A percentile compares a stretch with the other conserved stretches of the same genome.
These are phyloP conservation scores for Catharus fuscescens DNA, from an alignment of 2,113 vertebrate species.

Conservation along the genomic window DNA sequence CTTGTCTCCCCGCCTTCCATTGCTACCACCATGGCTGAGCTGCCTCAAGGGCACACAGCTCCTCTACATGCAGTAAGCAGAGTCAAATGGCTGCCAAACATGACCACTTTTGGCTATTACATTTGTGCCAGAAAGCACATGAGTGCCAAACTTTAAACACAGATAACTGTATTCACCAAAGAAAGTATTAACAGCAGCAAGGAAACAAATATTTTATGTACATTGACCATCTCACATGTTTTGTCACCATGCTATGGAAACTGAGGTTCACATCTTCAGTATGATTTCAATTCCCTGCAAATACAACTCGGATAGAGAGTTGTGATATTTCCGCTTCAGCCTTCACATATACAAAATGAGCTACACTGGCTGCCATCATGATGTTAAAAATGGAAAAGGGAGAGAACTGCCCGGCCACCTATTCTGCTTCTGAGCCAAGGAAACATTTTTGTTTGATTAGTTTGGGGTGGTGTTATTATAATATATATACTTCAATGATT, in stretches of 20 bases:
- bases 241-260: neutral
- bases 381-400: constrained; percentile 7
- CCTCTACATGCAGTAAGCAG: neutral
- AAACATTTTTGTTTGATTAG: neutral
- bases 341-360: neutral
- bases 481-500: neutral
- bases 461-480: neutral
- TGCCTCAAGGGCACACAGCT: neutral
- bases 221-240: neutral
- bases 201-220: neutral
- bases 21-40: neutral
- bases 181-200: neutral
- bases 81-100: neutral
- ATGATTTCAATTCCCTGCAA: neutral
- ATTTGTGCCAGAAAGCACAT: neutral
- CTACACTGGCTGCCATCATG: neutral
- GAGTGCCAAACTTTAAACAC: neutral
- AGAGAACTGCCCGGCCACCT: neutral
- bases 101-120: neutral
- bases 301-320: neutral
- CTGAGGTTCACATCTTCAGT: neutral
- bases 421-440: neutral
- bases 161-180: neutral
- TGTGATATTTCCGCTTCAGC: neutral
- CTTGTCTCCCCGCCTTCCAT: neutral